These are phyloP conservation scores for Rhagonycha lutea DNA, from an alignment of 2,888 invertebrate genomes.

Conservation along the genomic window DNA sequence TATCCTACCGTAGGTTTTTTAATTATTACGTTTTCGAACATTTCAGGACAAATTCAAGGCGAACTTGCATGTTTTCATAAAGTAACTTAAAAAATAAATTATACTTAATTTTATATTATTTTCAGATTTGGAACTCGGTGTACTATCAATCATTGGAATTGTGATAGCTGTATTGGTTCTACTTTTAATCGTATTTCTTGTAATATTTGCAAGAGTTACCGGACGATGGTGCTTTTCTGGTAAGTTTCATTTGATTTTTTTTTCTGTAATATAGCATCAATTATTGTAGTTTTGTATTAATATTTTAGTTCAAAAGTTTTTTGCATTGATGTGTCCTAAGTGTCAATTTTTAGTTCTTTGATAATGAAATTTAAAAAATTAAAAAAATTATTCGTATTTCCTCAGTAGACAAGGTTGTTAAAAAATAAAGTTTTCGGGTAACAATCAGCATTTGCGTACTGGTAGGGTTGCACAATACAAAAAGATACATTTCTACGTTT, in stretches of 20 bases:
- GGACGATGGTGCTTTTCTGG: slow-evolving; percentile 88
- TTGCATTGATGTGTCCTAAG: neutral
- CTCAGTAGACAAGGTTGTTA: neutral
- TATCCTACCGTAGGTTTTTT: neutral
- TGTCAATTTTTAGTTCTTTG: neutral
- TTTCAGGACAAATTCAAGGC: neutral
- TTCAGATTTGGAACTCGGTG: slow-evolving; percentile 70
- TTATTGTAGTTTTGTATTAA: neutral
- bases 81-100: neutral
- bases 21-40: neutral
- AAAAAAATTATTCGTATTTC: neutral
- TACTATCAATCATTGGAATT: slow-evolving; percentile 79
- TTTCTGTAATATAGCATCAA: neutral
- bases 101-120: slow-evolving; percentile 16
- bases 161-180: slow-evolving; percentile 71
- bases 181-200: slow-evolving; percentile 65
- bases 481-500: too few relatives aligned
- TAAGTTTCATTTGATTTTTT: slow-evolving; percentile 58
- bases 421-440: neutral
- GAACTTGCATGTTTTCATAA: neutral
- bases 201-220: slow-evolving; percentile 78
- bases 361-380: neutral
- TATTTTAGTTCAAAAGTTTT: slow-evolving; percentile 1
- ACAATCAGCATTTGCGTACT: too few relatives aligned
- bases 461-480: too few relatives aligned